Percentiles rank a stretch among this genome's conserved stretches.
Evolutionary conservation across 1,140 invertebrate species (phyloP).

Genomic region (Delia radicum): DNA sequence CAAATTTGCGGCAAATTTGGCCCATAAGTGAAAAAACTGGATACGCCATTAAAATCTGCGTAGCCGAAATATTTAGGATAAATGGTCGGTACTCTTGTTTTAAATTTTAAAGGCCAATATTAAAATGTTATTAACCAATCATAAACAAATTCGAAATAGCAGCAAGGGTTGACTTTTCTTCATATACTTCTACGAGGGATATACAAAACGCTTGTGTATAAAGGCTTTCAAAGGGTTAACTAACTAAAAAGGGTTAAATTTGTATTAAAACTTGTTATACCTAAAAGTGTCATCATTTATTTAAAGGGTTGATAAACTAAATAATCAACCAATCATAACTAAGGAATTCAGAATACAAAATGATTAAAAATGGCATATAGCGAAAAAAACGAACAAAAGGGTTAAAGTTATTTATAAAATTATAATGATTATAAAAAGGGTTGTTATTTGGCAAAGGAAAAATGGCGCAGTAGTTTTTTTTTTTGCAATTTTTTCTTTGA

Average conservation of each 20-base stretch:
- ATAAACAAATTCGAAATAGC: too few relatives aligned
- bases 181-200: too few relatives aligned
- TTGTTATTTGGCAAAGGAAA: background rate
- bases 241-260: background rate
- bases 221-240: background rate
- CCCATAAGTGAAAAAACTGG: too few relatives aligned
- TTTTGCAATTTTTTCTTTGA: background rate
- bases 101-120: too few relatives aligned
- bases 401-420: background rate
- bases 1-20: too few relatives aligned
- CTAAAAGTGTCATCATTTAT: background rate
- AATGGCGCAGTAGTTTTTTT: background rate
- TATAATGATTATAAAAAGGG: background rate
- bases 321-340: background rate
- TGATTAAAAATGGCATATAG: background rate
- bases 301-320: background rate
- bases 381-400: too few relatives aligned
- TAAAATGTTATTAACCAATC: background rate
- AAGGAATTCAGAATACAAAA: background rate
- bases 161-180: too few relatives aligned
- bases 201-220: background rate
- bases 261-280: background rate
- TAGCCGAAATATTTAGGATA: too few relatives aligned
- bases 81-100: too few relatives aligned
- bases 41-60: too few relatives aligned